Conservation (phyloP, 2,113 vertebrate genomes). For the Colossoma macropomum region DNA sequence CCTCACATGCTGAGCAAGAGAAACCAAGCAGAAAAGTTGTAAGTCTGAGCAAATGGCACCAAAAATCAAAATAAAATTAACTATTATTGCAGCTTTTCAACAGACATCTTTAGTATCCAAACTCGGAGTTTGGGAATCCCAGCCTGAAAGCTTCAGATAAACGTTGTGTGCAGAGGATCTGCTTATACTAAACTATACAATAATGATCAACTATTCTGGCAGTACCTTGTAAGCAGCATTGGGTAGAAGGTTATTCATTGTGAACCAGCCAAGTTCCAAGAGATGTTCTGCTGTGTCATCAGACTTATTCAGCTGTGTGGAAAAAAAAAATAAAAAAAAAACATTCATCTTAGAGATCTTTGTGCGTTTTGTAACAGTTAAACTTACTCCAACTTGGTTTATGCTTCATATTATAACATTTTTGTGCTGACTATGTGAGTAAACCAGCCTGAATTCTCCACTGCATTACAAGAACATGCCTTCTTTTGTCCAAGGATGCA, state of each 20-base stretch:
- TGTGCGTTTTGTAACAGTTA: too few species aligned
- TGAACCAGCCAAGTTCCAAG: constrained; percentile 96
- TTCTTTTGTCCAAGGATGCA: too few species aligned
- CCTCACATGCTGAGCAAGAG: constrained; percentile 77
- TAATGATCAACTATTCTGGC: neutral
- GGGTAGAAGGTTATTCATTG: constrained; percentile 97
- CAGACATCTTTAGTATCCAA: too few species aligned
- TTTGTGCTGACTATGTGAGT: too few species aligned
- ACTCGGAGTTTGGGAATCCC: too few species aligned
- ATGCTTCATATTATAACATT: too few species aligned
- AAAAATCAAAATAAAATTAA: neutral
- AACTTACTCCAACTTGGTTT: too few species aligned
- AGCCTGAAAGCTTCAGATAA: neutral
- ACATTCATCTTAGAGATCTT: too few species aligned
- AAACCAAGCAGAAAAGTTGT: constrained; percentile 68
- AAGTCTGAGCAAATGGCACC: constrained; percentile 15
- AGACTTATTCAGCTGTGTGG: constrained; percentile 91
- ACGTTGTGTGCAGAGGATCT: neutral
- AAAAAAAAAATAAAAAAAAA: constrained; percentile 36
- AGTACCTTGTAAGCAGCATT: constrained; percentile 94
- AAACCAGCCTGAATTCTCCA: too few species aligned
- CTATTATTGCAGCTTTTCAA: neutral
- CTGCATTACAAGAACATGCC: too few species aligned
- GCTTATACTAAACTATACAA: neutral
- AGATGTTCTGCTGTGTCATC: constrained; percentile 98